A percentile compares a stretch with the other conserved stretches of the same genome.
phyloP scores from a whole-genome alignment of 1,140 invertebrate genomes.

The Drosophila guanche region DNA sequence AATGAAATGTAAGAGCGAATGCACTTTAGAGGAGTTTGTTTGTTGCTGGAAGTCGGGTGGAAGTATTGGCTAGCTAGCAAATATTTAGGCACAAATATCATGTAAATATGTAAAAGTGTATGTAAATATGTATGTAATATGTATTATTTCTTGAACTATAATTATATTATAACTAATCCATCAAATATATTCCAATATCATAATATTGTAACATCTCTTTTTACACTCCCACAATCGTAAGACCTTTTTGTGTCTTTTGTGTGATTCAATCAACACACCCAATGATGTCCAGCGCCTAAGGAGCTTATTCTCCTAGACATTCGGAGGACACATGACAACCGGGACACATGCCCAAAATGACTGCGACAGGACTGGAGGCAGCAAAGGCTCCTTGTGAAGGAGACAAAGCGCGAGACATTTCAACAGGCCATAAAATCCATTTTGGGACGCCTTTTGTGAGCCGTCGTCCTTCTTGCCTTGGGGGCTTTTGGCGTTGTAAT shows the following conservation, averaged over 20 bases:
- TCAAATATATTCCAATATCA: neutral
- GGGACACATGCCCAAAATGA: constrained; percentile 25
- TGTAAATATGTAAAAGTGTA: too few relatives aligned
- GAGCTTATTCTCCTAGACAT: constrained; percentile 7
- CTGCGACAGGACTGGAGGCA: neutral
- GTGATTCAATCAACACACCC: constrained; percentile 48
- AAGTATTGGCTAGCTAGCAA: too few relatives aligned
- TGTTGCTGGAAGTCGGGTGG: too few relatives aligned
- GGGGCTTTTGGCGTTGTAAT: constrained; percentile 72
- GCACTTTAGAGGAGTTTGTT: too few relatives aligned
- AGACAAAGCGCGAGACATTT: constrained; percentile 65
- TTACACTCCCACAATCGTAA: neutral
- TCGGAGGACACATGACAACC: constrained; percentile 34
- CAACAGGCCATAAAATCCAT: constrained; percentile 78
- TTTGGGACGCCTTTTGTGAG: constrained; percentile 65
- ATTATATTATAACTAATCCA: neutral
- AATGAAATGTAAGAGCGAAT: neutral
- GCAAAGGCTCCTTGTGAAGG: neutral
- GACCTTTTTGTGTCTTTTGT: constrained; percentile 18
- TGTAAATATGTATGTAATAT: too few relatives aligned
- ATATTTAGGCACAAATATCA: too few relatives aligned
- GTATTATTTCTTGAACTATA: neutral
- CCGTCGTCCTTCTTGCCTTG: constrained; percentile 26
- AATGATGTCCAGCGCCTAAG: neutral
- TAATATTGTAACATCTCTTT: neutral